Base-by-base conservation (phyloP, 2,113 vertebrate species). In the Rhinopomastus cyanomelas region DNA sequence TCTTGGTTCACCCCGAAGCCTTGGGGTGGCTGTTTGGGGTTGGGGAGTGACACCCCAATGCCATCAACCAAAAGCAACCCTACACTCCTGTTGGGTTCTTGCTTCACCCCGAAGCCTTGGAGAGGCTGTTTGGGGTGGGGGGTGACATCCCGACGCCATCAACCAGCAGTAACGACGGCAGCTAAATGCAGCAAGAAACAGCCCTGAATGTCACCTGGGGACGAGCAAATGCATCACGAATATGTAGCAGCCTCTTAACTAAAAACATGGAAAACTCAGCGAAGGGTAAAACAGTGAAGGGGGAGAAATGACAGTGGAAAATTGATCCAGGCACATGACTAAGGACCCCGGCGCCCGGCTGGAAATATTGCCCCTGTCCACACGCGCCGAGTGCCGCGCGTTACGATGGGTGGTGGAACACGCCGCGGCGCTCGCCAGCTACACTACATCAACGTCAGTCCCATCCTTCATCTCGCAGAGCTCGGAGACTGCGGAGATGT, bases 241-340 rank as follows among this genome's bases (percentile, higher is more conserved):
- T 39, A 76, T 3, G 9, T 68, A 91, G 51, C 82, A 80, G 85
- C 60, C 92, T 89, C 92, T 66, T 87, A 51, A 80, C 64, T 87
- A 15, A 87, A 92, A 92, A 86, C 76, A 84, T 10, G 87, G 95
- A 34, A 61, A 89, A 91, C 59, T 76, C 83, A 88, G 65, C 6
- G 60, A 88, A 95, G 78, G 87, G 29, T 84, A 87, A 88, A 89
- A 88, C 49, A 83, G 61, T 8, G 21, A n/a, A 26, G 23, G 27
- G 37, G n/a, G 60, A 25, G 32, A 27, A 82, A 91, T 3, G 8
- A 83, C 82, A 93, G 53, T 22, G 44, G 67, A 75, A 59, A 90
- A 95, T 64, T 78, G 89, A 95, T 91, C 80, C 81, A 69, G 94
- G 81, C 83, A 42, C 39, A 29, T 60, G 90, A 72, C 53, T 64